Percentiles rank a stretch among this genome's conserved stretches.
These are phyloP conservation scores for Montifringilla adamsi DNA, from an alignment of 2,113 vertebrate genomes.

Conservation along the genomic window DNA sequence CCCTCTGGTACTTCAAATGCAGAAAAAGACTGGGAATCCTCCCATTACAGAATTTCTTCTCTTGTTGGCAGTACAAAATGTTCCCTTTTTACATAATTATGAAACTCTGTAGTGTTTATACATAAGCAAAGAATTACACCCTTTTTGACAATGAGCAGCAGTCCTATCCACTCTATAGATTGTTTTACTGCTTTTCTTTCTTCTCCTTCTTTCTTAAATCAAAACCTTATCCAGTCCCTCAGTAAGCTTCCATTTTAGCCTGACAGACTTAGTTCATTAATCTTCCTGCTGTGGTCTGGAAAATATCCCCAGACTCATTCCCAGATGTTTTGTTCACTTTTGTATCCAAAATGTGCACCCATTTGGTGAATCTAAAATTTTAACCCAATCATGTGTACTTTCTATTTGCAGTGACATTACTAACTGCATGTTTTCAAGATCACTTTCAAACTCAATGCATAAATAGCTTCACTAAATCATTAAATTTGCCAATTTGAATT, in stretches of 20 bases:
- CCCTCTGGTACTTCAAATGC: constrained; percentile 20
- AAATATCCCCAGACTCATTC: constrained; percentile 14
- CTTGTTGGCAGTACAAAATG: constrained; percentile 60
- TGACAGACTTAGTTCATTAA: constrained; percentile 37
- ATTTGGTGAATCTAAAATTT: constrained; percentile 12
- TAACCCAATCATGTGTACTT: constrained; percentile 16
- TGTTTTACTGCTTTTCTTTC: constrained; percentile 25
- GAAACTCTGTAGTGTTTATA: constrained; percentile 48
- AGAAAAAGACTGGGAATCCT: constrained; percentile 48
- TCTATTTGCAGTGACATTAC: neutral
- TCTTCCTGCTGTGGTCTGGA: constrained; percentile 59
- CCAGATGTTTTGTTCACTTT: constrained; percentile 57
- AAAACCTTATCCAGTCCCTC: constrained; percentile 34
- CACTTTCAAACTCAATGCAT: neutral
- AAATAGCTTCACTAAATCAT: neutral
- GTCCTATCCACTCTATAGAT: constrained; percentile 53
- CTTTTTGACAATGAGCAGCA: constrained; percentile 54
- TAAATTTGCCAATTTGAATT: neutral
- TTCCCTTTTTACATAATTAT: constrained; percentile 51
- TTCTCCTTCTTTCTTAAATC: constrained; percentile 42
- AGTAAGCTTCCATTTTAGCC: constrained; percentile 37
- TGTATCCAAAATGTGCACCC: constrained; percentile 47
- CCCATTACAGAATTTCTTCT: constrained; percentile 31
- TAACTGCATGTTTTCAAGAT: neutral
- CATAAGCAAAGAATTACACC: constrained; percentile 54